Base-by-base conservation (phyloP, 2,113 vertebrate species). In the Athene cunicularia region DNA sequence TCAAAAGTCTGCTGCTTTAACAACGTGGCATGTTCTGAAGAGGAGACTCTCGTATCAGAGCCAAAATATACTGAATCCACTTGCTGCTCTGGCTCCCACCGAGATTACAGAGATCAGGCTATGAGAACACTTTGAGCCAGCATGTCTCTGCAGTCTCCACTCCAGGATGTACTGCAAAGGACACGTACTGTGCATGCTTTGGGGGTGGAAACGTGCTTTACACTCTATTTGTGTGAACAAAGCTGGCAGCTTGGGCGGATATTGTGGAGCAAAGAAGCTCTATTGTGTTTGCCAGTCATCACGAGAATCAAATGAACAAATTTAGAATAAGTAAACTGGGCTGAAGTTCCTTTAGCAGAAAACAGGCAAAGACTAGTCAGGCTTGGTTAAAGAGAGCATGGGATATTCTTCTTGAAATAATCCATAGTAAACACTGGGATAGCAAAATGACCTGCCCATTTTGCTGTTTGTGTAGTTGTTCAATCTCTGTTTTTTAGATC, bases 171-270 rank as follows among this genome's bases (percentile, higher is more conserved):
- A 93, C 97, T 95, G 96, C 89, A 68, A 74, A 96, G 96, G 94
- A 97, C 96, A 98, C 97, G 96, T 97, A 96, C 97, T 95, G 94
- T 96, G 94, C 97, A 97, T 97, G 96, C 95, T 97, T 88, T 87
- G 93, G 82, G 96, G 79, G 82, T 96, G 96, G 96, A 96, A 98
- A 97, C 97, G 93, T 97, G 97, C 95, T 94, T 60, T 89, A 86
- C 92, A 62, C 97, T 97, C 96, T 96, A 68, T 97, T 97, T 97
- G 94, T 92, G 97, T 94, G 97, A 98, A 97, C 97, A 97, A 96
- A 98, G 90, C 96, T 98, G 97, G 98, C 98, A 97, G 96, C 94
- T 66, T 79, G 90, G 92, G 90, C 68, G 95, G 96, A 98, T 97
- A 98, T 94, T 96, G 96, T 97, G 86, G 93, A 98, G 95, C 91